Base-by-base conservation (phyloP, 2,888 invertebrate genomes). In the Merodon equestris region DNA sequence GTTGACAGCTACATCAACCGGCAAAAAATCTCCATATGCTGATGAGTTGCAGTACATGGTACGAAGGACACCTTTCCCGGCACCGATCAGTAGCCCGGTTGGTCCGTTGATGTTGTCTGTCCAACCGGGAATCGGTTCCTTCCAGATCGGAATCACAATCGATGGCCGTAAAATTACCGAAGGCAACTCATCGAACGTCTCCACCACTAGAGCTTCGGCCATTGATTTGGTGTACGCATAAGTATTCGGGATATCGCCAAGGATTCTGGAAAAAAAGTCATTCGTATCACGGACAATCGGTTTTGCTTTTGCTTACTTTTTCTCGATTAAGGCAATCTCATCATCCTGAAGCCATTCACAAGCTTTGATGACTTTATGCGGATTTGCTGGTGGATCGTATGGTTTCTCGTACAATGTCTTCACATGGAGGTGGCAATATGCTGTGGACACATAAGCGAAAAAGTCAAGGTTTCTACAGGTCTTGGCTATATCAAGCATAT, bases 41-140 rank as follows among this genome's bases (percentile, higher is more conserved):
- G 92, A 91, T 5, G 93, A 91, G 82, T 95, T 93, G 84, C 95
- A 96, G 86, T 94, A 94, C 95, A 97, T 95, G 0, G 95, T 93
- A n/a, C 96, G 91, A 75, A 97, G 91, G 0, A 97, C 94, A 0
- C 97, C 97, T 86, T 96, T 97, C 9, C 96, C 96, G 7, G 95
- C 95, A 87, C 82, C 93, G 60, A 93, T 95, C 2, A 97, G 89
- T 1, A 96, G 89, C 7, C 97, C 97, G 0, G 94, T 94, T 0
- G 97, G 96, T n/a, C 97, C 97, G 85, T 97, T 97, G 64, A 96
- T 94, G 85, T 97, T 97, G 87, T 97, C 97, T 0, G 96, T 96
- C 97, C 97, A 96, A 5, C 95, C 97, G 0, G 95, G 95, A 0
- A 95, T 85, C 0, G 96, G 96, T 75, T 95, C 95, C 84, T 92